Evolutionary conservation across 2,888 invertebrate genomes (phyloP).

Genomic region (Therioaphis trifolii): DNA sequence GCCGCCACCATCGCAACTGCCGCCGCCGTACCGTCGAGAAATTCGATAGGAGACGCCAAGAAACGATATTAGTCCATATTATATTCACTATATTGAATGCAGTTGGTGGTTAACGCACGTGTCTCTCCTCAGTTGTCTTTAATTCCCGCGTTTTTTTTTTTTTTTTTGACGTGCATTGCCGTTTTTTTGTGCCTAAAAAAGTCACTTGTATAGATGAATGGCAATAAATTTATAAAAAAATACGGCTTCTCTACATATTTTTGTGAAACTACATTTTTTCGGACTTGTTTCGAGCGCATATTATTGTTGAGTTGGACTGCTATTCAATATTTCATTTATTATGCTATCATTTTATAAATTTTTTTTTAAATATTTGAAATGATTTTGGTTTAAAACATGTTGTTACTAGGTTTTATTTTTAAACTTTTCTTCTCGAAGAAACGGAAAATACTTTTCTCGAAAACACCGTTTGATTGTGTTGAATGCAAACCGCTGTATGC

Average conservation of each 20-base stretch:
- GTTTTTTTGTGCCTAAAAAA: background rate
- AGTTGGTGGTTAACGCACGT: too few species aligned
- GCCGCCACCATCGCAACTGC: background rate
- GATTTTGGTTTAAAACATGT: background rate
- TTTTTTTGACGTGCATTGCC: background rate
- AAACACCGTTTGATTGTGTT: slow-evolving; percentile 25
- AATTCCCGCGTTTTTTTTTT: background rate
- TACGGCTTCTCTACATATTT: too few species aligned
- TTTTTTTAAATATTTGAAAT: background rate
- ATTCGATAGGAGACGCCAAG: background rate
- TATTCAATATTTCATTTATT: too few species aligned
- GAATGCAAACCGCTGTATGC: background rate
- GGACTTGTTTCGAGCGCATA: background rate
- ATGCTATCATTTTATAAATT: too few species aligned
- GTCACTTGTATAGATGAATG: background rate
- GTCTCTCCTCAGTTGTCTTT: too few species aligned
- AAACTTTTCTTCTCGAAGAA: slow-evolving; percentile 4
- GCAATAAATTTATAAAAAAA: background rate
- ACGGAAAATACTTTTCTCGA: background rate
- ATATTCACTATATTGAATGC: too few species aligned
- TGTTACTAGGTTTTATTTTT: slow-evolving; percentile 34
- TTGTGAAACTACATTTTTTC: background rate
- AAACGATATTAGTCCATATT: too few species aligned
- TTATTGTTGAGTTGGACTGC: background rate
- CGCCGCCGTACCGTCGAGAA: background rate